Evolutionary conservation across 2,888 invertebrate genomes (phyloP).

Genomic region (Eupithecia subumbrata): DNA sequence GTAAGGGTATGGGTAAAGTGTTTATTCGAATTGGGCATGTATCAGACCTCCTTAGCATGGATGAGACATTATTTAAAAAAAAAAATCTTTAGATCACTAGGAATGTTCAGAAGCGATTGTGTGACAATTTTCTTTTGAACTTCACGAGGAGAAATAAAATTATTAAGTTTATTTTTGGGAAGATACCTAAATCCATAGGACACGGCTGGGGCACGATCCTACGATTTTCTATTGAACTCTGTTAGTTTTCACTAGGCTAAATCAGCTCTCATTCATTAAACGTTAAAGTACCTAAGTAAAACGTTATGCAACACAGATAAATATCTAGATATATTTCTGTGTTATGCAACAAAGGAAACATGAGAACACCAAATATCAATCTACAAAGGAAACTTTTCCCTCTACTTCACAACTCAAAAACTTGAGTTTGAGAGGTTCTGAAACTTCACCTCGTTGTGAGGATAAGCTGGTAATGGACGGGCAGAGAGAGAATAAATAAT

Average conservation of each 20-base stretch:
- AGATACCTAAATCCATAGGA: background rate
- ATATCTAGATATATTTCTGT: too few relatives aligned
- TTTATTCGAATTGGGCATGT: background rate
- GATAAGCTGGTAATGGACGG: slow-evolving; percentile 37
- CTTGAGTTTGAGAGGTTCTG: slow-evolving; percentile 34
- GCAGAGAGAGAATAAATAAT: slow-evolving; percentile 4
- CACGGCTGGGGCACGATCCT: background rate
- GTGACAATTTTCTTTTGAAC: background rate
- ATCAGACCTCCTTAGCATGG: background rate
- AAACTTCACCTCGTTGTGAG: slow-evolving; percentile 11
- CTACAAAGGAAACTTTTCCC: slow-evolving; percentile 35
- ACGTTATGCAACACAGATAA: slow-evolving; percentile 1
- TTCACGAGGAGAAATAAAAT: background rate
- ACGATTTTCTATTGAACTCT: background rate
- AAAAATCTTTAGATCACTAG: too few relatives aligned
- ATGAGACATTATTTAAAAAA: background rate
- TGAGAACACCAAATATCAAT: slow-evolving; percentile 42
- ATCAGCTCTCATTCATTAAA: background rate
- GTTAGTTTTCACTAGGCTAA: background rate
- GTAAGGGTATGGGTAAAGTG: slow-evolving; percentile 20
- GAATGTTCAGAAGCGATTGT: background rate
- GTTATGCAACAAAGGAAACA: slow-evolving; percentile 21
- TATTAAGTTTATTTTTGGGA: too few relatives aligned
- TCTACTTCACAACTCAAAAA: slow-evolving; percentile 41
- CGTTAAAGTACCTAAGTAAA: background rate